phyloP scores from a whole-genome alignment of 2,113 vertebrate species.

The Bubalus kerabau region DNA sequence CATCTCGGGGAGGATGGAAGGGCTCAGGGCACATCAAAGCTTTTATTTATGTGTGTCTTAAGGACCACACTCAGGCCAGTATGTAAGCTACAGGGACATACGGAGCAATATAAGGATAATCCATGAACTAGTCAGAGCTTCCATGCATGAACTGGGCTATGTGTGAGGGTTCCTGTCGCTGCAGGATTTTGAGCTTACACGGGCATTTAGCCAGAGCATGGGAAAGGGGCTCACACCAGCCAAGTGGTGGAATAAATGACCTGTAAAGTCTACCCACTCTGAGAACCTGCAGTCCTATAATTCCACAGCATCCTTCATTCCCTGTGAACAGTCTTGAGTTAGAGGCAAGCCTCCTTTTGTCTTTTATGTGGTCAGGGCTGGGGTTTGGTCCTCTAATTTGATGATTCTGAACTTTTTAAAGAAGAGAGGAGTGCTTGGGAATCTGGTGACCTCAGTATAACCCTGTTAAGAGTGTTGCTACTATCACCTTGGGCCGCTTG shows the following conservation, averaged over 20 bases:
- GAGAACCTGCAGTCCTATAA: not conserved
- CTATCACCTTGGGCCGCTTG: not conserved
- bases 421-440: not conserved
- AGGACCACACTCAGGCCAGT: not conserved
- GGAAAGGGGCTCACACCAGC: not conserved
- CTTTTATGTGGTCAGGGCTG: constrained; percentile 24
- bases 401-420: constrained; percentile 13
- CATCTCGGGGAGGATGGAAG: not conserved
- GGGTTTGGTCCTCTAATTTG: constrained; percentile 32
- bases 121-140: not conserved
- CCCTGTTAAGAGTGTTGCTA: not conserved
- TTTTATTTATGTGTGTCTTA: not conserved
- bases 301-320: not conserved
- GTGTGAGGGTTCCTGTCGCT: not conserved
- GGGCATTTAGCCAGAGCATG: not conserved
- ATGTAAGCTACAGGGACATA: not conserved
- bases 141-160: not conserved
- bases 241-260: not conserved
- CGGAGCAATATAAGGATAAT: not conserved
- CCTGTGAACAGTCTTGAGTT: not conserved
- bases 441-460: not conserved
- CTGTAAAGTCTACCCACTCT: not conserved
- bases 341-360: not conserved
- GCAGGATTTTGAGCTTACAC: not conserved
- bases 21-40: not conserved